phyloP scores from a whole-genome alignment of 2,113 vertebrate species.

The Myanophis thanlyinensis region DNA sequence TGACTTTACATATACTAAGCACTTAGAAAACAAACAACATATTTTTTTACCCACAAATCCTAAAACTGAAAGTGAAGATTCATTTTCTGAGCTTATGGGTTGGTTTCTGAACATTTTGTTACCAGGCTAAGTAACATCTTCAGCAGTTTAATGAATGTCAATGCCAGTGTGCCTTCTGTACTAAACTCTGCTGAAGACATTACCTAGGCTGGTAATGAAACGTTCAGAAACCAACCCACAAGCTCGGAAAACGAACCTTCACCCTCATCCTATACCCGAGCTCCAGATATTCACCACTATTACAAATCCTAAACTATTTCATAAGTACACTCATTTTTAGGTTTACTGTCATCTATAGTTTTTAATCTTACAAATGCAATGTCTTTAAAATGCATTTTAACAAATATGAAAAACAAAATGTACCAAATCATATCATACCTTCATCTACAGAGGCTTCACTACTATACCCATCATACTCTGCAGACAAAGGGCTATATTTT shows the following conservation, averaged over 20 bases:
- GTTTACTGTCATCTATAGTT: neutral
- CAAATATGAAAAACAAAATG: slow-evolving; percentile 49
- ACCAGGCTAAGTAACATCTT: no score
- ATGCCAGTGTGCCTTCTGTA: no score
- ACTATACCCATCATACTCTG: slow-evolving; percentile 92
- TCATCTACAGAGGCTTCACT: slow-evolving; percentile 92
- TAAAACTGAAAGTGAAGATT: neutral
- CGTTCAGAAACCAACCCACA: no score
- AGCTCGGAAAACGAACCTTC: neutral
- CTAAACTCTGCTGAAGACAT: no score
- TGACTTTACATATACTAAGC: neutral
- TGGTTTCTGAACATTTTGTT: no score
- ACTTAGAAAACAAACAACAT: neutral
- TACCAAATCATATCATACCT: slow-evolving; percentile 77
- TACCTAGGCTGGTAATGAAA: no score
- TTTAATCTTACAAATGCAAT: neutral
- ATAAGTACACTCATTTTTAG: neutral
- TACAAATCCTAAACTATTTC: neutral
- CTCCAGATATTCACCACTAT: no score
- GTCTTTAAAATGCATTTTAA: slow-evolving; percentile 20
- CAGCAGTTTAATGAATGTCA: no score
- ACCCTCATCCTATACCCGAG: no score
- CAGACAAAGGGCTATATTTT: slow-evolving; percentile 89
- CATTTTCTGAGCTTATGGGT: no score
- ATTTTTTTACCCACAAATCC: neutral